phyloP scores from a whole-genome alignment of 2,888 invertebrate species.

The Volucella inanis region DNA sequence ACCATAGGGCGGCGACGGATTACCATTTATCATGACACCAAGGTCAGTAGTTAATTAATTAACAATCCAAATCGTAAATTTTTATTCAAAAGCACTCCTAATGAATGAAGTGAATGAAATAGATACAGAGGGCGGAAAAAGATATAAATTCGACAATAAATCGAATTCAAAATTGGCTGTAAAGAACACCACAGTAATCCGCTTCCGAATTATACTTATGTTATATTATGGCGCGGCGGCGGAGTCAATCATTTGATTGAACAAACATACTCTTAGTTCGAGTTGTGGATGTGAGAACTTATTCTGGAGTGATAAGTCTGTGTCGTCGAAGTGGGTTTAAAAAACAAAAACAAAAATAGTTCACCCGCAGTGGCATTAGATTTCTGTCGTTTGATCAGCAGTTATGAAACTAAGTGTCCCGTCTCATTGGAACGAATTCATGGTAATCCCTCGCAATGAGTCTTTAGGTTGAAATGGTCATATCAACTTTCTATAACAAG shows the following conservation, averaged over 20 bases:
- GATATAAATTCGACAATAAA: slow-evolving; percentile 33
- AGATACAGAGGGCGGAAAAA: background rate
- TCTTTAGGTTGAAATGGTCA: slow-evolving; percentile 1
- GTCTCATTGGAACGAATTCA: slow-evolving; percentile 25
- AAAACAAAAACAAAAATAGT: slow-evolving; percentile 4
- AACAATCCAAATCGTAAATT: slow-evolving; percentile 56
- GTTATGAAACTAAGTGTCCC: slow-evolving; percentile 59
- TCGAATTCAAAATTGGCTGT: slow-evolving; percentile 46
- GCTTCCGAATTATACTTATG: slow-evolving; percentile 49
- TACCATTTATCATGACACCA: slow-evolving; percentile 44
- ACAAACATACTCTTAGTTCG: slow-evolving; percentile 41
- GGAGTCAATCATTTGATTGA: slow-evolving; percentile 65
- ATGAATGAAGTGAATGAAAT: slow-evolving; percentile 1
- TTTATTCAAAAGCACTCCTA: slow-evolving; percentile 13
- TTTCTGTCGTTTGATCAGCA: slow-evolving; percentile 56
- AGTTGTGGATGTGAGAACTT: slow-evolving; percentile 61
- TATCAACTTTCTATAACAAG: slow-evolving; percentile 46
- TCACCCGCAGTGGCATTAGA: slow-evolving; percentile 49
- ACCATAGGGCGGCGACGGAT: slow-evolving; percentile 32
- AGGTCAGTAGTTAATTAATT: slow-evolving; percentile 56
- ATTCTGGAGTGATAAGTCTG: slow-evolving; percentile 45
- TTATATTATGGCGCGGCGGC: slow-evolving; percentile 20
- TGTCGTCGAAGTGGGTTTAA: slow-evolving; percentile 35
- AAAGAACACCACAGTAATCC: slow-evolving; percentile 55
- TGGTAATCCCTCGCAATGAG: slow-evolving; percentile 29